Conservation (phyloP, 2,797 vertebrate species). For the Rhinatrema bivittatum region DNA sequence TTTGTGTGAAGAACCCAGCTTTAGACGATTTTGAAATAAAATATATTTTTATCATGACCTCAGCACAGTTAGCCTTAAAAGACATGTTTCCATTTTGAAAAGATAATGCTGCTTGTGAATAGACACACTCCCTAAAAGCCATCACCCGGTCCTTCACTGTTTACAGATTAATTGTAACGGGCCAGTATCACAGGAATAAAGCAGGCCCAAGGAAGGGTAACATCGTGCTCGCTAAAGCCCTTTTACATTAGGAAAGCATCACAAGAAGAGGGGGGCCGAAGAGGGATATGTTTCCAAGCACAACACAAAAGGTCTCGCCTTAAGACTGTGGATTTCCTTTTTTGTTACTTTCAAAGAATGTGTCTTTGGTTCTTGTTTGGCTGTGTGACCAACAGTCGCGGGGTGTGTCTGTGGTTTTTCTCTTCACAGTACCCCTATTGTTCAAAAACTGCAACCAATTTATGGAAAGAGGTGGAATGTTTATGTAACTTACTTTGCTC, state of each 20-base stretch:
- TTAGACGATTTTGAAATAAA: too few relatives aligned
- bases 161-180: too few relatives aligned
- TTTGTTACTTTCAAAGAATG: conserved; percentile 69
- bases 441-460: conserved; percentile 63
- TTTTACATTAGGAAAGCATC: conserved; percentile 33
- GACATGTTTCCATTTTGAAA: too few relatives aligned
- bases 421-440: conserved; percentile 75
- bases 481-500: conserved; percentile 71
- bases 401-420: conserved; percentile 65
- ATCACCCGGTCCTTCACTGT: too few relatives aligned
- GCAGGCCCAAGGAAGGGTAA: too few relatives aligned
- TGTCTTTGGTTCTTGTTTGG: conserved; percentile 62
- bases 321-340: conserved; percentile 73
- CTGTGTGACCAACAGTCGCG: conserved; percentile 50
- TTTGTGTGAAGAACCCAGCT: too few relatives aligned
- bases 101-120: too few relatives aligned
- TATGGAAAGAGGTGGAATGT: conserved; percentile 69
- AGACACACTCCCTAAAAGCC: too few relatives aligned
- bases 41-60: too few relatives aligned
- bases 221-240: too few relatives aligned
- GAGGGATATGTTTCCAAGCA: conserved; percentile 57
- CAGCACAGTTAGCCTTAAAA: too few relatives aligned
- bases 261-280: conserved; percentile 6
- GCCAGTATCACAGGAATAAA: too few relatives aligned
- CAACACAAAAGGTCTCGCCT: conserved; percentile 67